These are phyloP conservation scores for Urosaurus nigricauda DNA, from an alignment of 2,797 vertebrate species.

Conservation along the genomic window DNA sequence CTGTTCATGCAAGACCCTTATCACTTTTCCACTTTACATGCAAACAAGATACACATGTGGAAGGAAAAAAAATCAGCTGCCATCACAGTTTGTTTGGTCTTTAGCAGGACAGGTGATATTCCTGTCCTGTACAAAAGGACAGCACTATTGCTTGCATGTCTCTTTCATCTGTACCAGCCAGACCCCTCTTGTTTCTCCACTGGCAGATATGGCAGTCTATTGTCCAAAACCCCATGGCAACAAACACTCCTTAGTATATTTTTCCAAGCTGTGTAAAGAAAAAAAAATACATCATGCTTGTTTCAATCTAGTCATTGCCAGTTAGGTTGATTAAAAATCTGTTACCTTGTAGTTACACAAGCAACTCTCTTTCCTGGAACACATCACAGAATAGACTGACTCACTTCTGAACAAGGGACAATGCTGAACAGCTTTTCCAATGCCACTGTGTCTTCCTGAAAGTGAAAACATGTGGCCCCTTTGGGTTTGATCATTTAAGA, in stretches of 20 bases:
- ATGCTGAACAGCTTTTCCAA: background rate
- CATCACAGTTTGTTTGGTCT: background rate
- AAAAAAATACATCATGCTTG: background rate
- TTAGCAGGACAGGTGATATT: background rate
- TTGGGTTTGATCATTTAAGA: conserved; percentile 35
- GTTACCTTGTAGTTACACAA: conserved; percentile 30
- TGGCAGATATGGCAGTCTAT: background rate
- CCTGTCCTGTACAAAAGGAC: background rate
- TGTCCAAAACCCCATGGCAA: background rate
- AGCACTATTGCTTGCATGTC: background rate
- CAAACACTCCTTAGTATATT: background rate
- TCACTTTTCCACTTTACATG: no score
- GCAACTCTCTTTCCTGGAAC: background rate
- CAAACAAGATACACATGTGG: background rate
- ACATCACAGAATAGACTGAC: conserved; percentile 6
- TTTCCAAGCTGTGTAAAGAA: background rate
- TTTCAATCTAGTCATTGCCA: background rate
- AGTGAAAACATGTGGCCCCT: conserved; percentile 16
- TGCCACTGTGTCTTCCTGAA: background rate
- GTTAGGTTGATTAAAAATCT: conserved; percentile 12
- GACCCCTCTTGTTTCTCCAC: background rate
- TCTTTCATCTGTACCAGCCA: background rate
- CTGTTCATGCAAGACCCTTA: background rate
- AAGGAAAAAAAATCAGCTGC: background rate
- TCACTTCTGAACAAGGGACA: background rate